Base-by-base conservation (phyloP, 2,888 invertebrate species). In the Nysson spinosus region DNA sequence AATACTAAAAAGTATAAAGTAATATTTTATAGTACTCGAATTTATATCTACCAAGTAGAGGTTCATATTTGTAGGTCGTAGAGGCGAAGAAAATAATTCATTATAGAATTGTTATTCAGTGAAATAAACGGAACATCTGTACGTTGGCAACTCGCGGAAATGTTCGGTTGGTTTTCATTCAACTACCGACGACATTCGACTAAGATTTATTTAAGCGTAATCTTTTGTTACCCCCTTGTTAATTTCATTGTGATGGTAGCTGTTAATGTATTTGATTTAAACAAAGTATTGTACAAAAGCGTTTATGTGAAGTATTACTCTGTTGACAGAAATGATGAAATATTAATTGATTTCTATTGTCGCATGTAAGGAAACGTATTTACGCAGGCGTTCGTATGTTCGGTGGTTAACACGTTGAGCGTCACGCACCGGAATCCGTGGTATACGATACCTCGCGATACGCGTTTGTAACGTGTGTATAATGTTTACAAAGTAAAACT, bases 11-110 rank as follows among this genome's bases (percentile, higher is more conserved):
- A 58, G 20, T 7, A 44, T 54, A 50, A 73, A 66, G 39, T 24
- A 44, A 61, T 74, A 70, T 74, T 74, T 73, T 73, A 37, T 70
- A 73, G 74, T 49, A 55, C 60, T 60, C 16, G 32, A 46, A 35
- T 66, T 47, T 60, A 22, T 62, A 58, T 67, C 50, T 60, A 57
- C 57, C 51, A 43, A 26, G 11, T 73, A 58, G 58, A 22, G 40
- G 63, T 63, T 61, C 47, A 32, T 72, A 72, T 37, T 26, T 16
- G 28, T 64, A 68, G 55, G 16, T 16, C 30, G 4, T 64, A 63
- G 11, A 28, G 24, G 47, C 28, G 28, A n/a, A 46, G 39, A 26
- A 5, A 17, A 39, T n/a, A 40, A 32, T 14, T 60, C 57, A 51
- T 50, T 19, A 37, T 64, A 47, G 22, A n/a, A 62, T 63, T 60